Evolutionary conservation across 2,888 invertebrate species (phyloP).

Genomic region (Lasioglossum malachurum): DNA sequence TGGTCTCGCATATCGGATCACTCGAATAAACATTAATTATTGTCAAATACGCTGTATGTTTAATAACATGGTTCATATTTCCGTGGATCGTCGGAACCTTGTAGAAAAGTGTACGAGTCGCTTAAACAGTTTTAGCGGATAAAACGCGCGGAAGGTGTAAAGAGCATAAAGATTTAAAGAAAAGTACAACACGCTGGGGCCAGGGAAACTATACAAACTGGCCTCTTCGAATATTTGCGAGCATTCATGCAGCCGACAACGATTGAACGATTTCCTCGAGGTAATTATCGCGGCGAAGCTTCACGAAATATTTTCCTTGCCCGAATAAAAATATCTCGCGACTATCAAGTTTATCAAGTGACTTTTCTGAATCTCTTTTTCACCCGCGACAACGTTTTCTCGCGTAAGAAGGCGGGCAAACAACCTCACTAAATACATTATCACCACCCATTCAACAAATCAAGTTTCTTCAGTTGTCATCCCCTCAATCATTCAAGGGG

Average conservation of each 20-base stretch:
- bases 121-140: conserved; percentile 39
- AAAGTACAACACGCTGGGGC: conserved; percentile 24
- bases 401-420: conserved; percentile 7
- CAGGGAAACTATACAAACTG: conserved; percentile 41
- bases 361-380: not conserved
- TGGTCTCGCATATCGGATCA: conserved; percentile 42
- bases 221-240: conserved; percentile 42
- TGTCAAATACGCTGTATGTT: conserved; percentile 64
- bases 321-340: conserved; percentile 5
- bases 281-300: conserved; percentile 23
- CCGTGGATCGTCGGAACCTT: conserved; percentile 28
- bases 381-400: conserved; percentile 1
- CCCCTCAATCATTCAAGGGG: not conserved
- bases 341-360: not conserved
- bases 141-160: conserved; percentile 37
- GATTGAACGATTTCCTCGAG: conserved; percentile 3
- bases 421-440: conserved; percentile 2
- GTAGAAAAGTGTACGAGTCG: conserved; percentile 45
- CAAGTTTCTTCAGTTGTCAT: not conserved
- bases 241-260: conserved; percentile 2
- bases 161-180: conserved; percentile 41
- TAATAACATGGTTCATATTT: conserved; percentile 51
- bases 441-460: not conserved
- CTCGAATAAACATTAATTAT: conserved; percentile 62
- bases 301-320: not conserved